phyloP scores from a whole-genome alignment of 1,140 invertebrate species.

The Eupristina koningsbergeri region DNA sequence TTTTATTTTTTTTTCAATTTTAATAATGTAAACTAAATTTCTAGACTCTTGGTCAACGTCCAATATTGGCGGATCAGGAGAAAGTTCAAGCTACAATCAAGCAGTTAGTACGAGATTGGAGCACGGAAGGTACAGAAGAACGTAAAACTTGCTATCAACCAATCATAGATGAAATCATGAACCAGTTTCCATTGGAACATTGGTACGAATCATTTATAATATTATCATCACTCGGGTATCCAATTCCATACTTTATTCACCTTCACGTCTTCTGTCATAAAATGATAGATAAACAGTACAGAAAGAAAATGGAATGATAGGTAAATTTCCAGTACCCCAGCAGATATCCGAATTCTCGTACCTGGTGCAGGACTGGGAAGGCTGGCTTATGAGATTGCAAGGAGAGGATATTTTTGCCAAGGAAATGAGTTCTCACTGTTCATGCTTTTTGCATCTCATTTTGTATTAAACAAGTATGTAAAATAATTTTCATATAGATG shows the following conservation, averaged over 20 bases:
- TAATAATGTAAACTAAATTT: constrained; percentile 52
- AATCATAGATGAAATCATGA: constrained; percentile 88
- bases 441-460: constrained; percentile 97
- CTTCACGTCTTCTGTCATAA: constrained; percentile 52
- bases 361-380: constrained; percentile 96
- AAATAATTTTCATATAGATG: no score
- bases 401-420: constrained; percentile 90
- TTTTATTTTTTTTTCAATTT: not conserved
- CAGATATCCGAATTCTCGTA: constrained; percentile 85
- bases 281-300: constrained; percentile 53
- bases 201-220: constrained; percentile 65
- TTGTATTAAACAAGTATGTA: constrained; percentile 89
- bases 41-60: constrained; percentile 65
- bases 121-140: constrained; percentile 85
- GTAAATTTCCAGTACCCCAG: constrained; percentile 66
- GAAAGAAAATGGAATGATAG: constrained; percentile 61
- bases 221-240: constrained; percentile 35
- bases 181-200: constrained; percentile 79
- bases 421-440: constrained; percentile 98
- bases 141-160: constrained; percentile 91
- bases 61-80: constrained; percentile 78
- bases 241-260: constrained; percentile 50
- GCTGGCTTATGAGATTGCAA: constrained; percentile 93
- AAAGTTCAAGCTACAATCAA: constrained; percentile 95
- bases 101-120: constrained; percentile 97